Evolutionary conservation across 2,888 invertebrate species (phyloP), one percentile per base, ranked within the genome.

Genomic region (Steinernema hermaphroditum): DNA sequence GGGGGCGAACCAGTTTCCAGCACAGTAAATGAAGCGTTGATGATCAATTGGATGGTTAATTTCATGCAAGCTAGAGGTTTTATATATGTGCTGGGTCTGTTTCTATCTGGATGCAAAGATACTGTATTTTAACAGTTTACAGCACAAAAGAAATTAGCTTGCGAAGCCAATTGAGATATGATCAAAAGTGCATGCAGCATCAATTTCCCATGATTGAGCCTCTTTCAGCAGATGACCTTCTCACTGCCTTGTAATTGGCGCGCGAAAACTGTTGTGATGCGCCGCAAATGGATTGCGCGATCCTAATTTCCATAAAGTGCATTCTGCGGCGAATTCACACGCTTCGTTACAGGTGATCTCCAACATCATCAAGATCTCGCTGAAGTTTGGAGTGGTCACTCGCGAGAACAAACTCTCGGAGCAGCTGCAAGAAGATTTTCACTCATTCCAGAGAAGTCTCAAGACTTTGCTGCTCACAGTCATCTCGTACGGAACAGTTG

Each of bases 311-410:
- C 19, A 19, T 14, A 46, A 41, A 46, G 46, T 46, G 46, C 19
- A 46, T n/a, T 14, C 4, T n/a, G 6, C n/a, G 46, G 16, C 4
- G 46, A 16, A 46, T 12, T 46, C n/a, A 19, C 16, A 46, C 46
- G 16, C 46, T 12, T 19, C 46, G 4, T 27, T 54, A 6, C 27
- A 54, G 54, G 24, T 54, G 6, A 27, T 54, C 14, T 54, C 54
- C 27, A 54, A 54, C 54, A 54, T 54, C 6, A 54, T 54, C 54
- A 54, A 54, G 54, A 12, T 54, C 27, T 19, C 54, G 4, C 27
- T 54, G 16, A 54, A 54, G 54, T 27, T 54, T 6, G 54, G 54
- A 27, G 54, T 54, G 6, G 54, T 54, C 9, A 54, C 54, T 6
- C 54, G 54, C 27, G 54, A 54, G 22, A 54, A 54, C 27, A 27